Percentiles rank a stretch among this genome's conserved stretches.
These are phyloP conservation scores for Trypoxylon attenuatum DNA, from an alignment of 2,888 invertebrate genomes.

Conservation along the genomic window DNA sequence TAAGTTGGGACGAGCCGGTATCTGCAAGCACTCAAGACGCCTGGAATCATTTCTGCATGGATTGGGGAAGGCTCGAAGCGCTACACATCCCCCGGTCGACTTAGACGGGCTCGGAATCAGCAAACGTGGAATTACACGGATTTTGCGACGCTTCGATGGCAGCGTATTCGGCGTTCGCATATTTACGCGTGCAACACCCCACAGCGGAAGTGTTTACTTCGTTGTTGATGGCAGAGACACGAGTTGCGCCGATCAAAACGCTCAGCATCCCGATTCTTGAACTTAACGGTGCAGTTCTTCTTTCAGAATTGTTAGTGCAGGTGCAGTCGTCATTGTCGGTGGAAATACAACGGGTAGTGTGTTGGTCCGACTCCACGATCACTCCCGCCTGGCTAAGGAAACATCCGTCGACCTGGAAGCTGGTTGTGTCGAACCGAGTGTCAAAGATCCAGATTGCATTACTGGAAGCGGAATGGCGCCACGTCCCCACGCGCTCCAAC, in stretches of 20 bases:
- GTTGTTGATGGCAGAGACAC: background rate
- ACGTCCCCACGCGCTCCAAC: no score
- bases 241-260: slow-evolving; percentile 7
- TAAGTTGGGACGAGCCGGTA: no score
- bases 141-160: slow-evolving; percentile 13
- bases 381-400: background rate
- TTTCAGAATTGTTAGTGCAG: background rate
- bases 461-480: no score
- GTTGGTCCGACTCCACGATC: background rate
- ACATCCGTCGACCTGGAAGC: no score
- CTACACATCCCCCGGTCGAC: no score
- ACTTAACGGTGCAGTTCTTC: background rate
- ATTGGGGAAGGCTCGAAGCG: no score
- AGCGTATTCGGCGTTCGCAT: background rate
- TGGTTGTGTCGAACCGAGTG: background rate
- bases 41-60: no score
- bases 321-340: background rate
- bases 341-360: background rate
- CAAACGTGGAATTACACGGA: no score
- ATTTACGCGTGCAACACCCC: background rate
- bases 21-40: no score
- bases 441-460: background rate
- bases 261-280: background rate
- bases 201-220: background rate
- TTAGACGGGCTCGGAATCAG: no score